Percentiles rank a stretch among this genome's conserved stretches.
Conservation (phyloP, 2,888 invertebrate genomes). For the Eustalomyia histrio region DNA sequence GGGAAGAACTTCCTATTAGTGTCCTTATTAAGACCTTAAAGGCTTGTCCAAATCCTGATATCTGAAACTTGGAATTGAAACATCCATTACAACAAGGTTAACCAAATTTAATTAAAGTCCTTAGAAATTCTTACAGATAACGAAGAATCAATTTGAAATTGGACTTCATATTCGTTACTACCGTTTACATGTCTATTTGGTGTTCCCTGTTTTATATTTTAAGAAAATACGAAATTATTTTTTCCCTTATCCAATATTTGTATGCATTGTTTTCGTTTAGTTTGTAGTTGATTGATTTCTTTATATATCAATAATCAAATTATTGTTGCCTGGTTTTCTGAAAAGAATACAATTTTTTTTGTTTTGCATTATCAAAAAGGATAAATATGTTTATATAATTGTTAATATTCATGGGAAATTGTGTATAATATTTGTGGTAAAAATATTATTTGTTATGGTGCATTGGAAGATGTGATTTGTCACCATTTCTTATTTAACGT, state of each 20-base stretch:
- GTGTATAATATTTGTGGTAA: slow-evolving; percentile 26
- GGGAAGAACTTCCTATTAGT: too few species aligned
- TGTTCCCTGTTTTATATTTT: too few species aligned
- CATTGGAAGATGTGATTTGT: slow-evolving; percentile 50
- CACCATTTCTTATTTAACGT: slow-evolving; percentile 18
- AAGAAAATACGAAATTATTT: background rate
- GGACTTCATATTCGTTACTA: too few species aligned
- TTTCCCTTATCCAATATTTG: slow-evolving; percentile 27
- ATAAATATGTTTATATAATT: slow-evolving; percentile 5
- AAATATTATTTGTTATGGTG: slow-evolving; percentile 5
- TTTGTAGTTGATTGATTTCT: slow-evolving; percentile 57
- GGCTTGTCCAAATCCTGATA: too few species aligned
- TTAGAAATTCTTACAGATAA: too few species aligned
- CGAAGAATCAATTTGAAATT: too few species aligned
- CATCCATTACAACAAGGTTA: too few species aligned
- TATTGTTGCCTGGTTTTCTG: slow-evolving; percentile 9
- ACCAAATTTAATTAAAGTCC: too few species aligned
- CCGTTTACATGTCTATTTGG: too few species aligned
- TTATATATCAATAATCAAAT: slow-evolving; percentile 56
- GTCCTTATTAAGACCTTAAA: too few species aligned
- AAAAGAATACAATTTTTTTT: background rate
- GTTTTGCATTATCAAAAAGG: slow-evolving; percentile 25
- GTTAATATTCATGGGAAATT: slow-evolving; percentile 17
- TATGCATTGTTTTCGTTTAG: slow-evolving; percentile 15
- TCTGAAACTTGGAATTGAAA: too few species aligned